A percentile compares a stretch with the other conserved stretches of the same genome.
phyloP scores from a whole-genome alignment of 2,113 vertebrate genomes.

The Gorsachius goisagi region DNA sequence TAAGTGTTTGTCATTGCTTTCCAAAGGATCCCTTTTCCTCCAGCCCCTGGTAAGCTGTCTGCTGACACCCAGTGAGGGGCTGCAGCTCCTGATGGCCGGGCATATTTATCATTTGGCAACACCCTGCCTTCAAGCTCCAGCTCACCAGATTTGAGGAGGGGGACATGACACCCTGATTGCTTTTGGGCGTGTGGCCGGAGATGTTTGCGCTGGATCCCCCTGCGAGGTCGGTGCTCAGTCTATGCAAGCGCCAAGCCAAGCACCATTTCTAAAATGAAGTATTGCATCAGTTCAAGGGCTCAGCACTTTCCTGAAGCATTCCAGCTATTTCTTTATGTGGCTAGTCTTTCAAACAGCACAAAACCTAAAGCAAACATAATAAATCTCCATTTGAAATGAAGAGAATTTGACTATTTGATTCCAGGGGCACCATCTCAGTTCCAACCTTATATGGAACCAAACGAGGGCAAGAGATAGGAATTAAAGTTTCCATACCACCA shows the following conservation, averaged over 20 bases:
- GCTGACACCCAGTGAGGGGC: accelerated
- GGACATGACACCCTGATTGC: neutral
- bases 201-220: neutral
- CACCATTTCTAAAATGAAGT: neutral
- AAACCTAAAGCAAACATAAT: neutral
- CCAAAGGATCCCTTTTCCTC: neutral
- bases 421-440: neutral
- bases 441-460: neutral
- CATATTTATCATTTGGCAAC: neutral
- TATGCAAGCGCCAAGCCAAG: neutral
- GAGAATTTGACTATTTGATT: neutral
- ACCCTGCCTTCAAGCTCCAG: neutral
- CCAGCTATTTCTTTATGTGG: slow-evolving; percentile 33
- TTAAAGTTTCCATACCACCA: neutral
- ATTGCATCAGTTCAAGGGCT: neutral
- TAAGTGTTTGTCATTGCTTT: accelerated
- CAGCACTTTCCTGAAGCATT: slow-evolving; percentile 1
- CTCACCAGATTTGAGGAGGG: neutral
- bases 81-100: neutral
- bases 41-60: neutral
- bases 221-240: accelerated
- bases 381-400: neutral
- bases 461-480: neutral
- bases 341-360: neutral
- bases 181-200: accelerated